phyloP scores from a whole-genome alignment of 2,888 invertebrate species.

The Danaus chrysippus region DNA sequence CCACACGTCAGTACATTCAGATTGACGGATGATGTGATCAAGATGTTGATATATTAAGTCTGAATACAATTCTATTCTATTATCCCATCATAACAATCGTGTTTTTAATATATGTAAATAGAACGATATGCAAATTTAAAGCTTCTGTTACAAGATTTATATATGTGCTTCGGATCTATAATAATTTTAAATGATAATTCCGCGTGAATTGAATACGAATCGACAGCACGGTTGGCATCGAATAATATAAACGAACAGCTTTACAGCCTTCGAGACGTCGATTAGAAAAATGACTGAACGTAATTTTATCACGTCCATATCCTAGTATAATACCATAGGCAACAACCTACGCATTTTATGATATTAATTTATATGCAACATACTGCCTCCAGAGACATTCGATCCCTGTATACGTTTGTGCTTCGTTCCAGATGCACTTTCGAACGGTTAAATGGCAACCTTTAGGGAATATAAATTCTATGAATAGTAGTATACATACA shows the following conservation, averaged over 20 bases:
- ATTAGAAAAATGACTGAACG: slow-evolving; percentile 17
- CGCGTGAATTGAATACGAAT: too few species aligned
- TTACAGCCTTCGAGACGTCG: too few species aligned
- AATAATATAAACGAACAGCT: too few species aligned
- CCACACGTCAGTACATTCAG: slow-evolving; percentile 13
- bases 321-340: slow-evolving; percentile 17
- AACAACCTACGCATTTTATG: slow-evolving; percentile 23
- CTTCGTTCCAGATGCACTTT: slow-evolving; percentile 40
- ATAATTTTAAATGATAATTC: neutral
- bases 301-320: slow-evolving; percentile 21
- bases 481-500: slow-evolving; percentile 31
- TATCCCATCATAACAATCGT: slow-evolving; percentile 18
- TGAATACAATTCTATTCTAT: slow-evolving; percentile 21
- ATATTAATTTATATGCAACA: slow-evolving; percentile 23
- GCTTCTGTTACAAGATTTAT: slow-evolving; percentile 1
- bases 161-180: neutral
- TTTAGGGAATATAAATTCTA: slow-evolving; percentile 39
- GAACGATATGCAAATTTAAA: slow-evolving; percentile 24
- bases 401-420: slow-evolving; percentile 29
- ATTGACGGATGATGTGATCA: slow-evolving; percentile 30
- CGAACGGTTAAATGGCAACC: slow-evolving; percentile 39
- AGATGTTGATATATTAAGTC: slow-evolving; percentile 13
- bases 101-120: slow-evolving; percentile 26
- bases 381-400: slow-evolving; percentile 27
- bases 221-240: too few species aligned